These are phyloP conservation scores for Dusona sp. DNA, from an alignment of 2,888 invertebrate genomes.

Conservation along the genomic window DNA sequence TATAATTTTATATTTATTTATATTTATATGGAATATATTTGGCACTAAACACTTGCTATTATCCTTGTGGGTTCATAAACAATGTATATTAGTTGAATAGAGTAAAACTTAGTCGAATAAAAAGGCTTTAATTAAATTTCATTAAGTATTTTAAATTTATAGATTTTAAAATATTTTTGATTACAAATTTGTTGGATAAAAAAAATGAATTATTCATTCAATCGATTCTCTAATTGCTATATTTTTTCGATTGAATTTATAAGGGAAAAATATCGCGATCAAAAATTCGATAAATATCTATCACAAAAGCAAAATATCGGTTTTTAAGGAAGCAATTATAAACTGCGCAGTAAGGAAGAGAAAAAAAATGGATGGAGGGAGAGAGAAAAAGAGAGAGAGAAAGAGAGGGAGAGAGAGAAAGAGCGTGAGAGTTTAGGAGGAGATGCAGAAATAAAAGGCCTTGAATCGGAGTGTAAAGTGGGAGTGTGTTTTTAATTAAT, in stretches of 20 bases:
- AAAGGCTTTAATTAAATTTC: too few relatives aligned
- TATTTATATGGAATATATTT: too few relatives aligned
- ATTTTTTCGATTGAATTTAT: not conserved
- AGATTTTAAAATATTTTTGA: not conserved
- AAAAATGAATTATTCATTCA: not conserved
- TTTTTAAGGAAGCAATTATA: slow-evolving; percentile 8
- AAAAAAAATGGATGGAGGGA: slow-evolving; percentile 16
- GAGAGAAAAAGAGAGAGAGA: slow-evolving; percentile 16
- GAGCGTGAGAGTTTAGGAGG: slow-evolving; percentile 13
- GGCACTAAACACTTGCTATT: too few relatives aligned
- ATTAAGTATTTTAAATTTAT: not conserved
- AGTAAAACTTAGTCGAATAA: too few relatives aligned
- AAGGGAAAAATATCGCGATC: too few relatives aligned
- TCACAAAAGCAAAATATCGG: not conserved
- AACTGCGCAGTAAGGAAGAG: slow-evolving; percentile 17
- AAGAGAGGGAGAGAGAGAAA: slow-evolving; percentile 14
- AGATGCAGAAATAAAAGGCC: slow-evolving; percentile 28
- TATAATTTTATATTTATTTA: too few relatives aligned
- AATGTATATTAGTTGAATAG: too few relatives aligned
- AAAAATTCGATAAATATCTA: not conserved
- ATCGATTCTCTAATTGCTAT: not conserved
- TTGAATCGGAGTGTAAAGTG: slow-evolving; percentile 27
- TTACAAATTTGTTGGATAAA: not conserved
- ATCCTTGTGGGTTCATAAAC: too few relatives aligned
- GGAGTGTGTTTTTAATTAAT: slow-evolving; percentile 52